Conservation (phyloP, 1,140 invertebrate species). For the Cephus cinctus region DNA sequence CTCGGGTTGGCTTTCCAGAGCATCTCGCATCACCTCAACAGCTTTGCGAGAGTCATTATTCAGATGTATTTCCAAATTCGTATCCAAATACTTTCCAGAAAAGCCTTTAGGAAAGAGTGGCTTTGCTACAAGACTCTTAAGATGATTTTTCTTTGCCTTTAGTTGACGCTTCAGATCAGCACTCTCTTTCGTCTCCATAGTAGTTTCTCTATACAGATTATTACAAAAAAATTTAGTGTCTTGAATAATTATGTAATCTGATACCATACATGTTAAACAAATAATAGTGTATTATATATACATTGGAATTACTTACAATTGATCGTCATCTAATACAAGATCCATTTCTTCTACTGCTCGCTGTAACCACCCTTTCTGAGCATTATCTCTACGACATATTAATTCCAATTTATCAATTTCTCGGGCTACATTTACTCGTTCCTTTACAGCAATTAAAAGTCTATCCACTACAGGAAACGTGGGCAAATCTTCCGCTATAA, state of each 20-base stretch:
- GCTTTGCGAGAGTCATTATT: constrained; percentile 49
- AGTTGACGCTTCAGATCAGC: constrained; percentile 45
- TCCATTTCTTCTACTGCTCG: constrained; percentile 85
- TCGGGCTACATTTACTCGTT: constrained; percentile 73
- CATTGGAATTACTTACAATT: constrained; percentile 61
- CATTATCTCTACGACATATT: constrained; percentile 64
- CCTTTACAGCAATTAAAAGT: constrained; percentile 66
- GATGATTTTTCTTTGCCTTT: constrained; percentile 60
- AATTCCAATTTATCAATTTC: constrained; percentile 78
- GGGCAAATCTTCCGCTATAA: constrained; percentile 77
- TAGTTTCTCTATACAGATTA: constrained; percentile 34
- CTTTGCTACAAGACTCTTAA: constrained; percentile 60
- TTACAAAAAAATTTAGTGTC: constrained; percentile 10
- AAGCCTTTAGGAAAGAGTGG: constrained; percentile 69
- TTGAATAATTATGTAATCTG: constrained; percentile 14
- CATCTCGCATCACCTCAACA: constrained; percentile 60
- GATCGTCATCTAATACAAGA: constrained; percentile 77
- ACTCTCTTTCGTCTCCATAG: constrained; percentile 45
- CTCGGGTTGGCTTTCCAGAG: no score
- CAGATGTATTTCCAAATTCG: constrained; percentile 37
- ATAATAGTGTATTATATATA: constrained; percentile 8
- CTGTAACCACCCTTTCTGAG: constrained; percentile 78
- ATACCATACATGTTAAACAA: constrained; percentile 13
- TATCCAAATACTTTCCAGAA: constrained; percentile 67
- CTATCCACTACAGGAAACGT: constrained; percentile 75